phyloP scores from a whole-genome alignment of 2,113 vertebrate species.

The Dryoscopus gambensis region DNA sequence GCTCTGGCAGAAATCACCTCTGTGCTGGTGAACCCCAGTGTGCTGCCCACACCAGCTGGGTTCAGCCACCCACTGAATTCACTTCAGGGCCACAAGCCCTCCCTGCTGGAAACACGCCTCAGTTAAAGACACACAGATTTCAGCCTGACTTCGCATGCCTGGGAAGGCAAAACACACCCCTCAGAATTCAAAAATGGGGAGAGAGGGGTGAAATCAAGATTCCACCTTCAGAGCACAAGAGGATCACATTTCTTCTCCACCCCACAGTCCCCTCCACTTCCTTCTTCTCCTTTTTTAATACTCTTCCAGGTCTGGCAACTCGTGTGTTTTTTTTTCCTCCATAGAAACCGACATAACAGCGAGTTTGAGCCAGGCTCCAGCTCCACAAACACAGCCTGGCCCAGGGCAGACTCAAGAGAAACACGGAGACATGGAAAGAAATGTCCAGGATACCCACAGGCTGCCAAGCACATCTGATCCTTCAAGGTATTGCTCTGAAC shows the following conservation, averaged over 20 bases:
- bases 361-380: conserved; percentile 80
- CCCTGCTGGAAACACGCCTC: neutral
- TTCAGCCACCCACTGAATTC: neutral
- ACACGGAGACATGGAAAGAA: conserved; percentile 18
- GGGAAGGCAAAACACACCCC: conserved; percentile 47
- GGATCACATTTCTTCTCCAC: conserved; percentile 69
- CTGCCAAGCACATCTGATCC: conserved; percentile 54
- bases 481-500: neutral
- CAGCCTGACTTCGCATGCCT: neutral
- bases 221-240: conserved; percentile 74
- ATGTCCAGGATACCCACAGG: conserved; percentile 14
- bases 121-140: neutral
- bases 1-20: neutral
- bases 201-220: conserved; percentile 52
- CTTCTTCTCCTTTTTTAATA: conserved; percentile 63
- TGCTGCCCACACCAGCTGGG: neutral
- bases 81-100: neutral
- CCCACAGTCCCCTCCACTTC: conserved; percentile 1
- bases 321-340: conserved; percentile 88
- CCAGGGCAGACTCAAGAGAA: conserved; percentile 56
- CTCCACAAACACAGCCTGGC: conserved; percentile 80
- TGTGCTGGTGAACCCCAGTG: neutral
- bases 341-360: conserved; percentile 95
- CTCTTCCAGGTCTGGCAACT: conserved; percentile 75
- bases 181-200: neutral